phyloP scores from a whole-genome alignment of 1,140 invertebrate species.

The Hylaeus anthracinus region DNA sequence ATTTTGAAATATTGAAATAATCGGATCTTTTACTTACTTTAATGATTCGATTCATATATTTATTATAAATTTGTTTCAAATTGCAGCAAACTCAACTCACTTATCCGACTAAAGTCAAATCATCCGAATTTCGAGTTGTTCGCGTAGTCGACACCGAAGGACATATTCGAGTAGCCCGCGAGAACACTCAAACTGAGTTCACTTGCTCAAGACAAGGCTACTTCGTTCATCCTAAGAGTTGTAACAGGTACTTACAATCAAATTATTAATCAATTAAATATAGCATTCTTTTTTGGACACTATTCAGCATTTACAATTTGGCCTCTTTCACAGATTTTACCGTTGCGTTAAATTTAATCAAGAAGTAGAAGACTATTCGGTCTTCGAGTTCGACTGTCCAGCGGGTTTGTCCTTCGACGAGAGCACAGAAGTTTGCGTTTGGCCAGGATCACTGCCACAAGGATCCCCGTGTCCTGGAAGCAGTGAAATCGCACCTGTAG shows the following conservation, averaged over 20 bases:
- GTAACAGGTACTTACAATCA: slow-evolving; percentile 80
- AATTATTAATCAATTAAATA: not conserved
- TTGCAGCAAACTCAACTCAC: slow-evolving; percentile 65
- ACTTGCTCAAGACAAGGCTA: slow-evolving; percentile 89
- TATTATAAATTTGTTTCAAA: not conserved
- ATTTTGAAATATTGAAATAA: not conserved
- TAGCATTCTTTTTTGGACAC: not conserved
- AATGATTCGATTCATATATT: not conserved
- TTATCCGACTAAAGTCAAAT: slow-evolving; percentile 83
- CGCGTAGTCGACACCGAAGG: slow-evolving; percentile 88
- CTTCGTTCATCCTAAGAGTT: slow-evolving; percentile 90
- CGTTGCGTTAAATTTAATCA: slow-evolving; percentile 92
- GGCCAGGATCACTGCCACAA: slow-evolving; percentile 88
- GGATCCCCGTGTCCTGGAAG: slow-evolving; percentile 88
- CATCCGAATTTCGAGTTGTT: slow-evolving; percentile 87
- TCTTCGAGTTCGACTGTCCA: slow-evolving; percentile 92
- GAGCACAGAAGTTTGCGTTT: slow-evolving; percentile 89
- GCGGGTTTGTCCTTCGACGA: slow-evolving; percentile 91
- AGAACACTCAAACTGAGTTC: slow-evolving; percentile 88
- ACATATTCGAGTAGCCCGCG: slow-evolving; percentile 85
- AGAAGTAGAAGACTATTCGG: slow-evolving; percentile 86
- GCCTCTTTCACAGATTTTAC: slow-evolving; percentile 84
- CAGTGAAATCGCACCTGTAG: slow-evolving; percentile 88
- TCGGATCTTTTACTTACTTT: not conserved
- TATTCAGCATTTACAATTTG: not conserved